phyloP scores from a whole-genome alignment of 92 coral and sea anemone species.

The Palythoa caribaeorum region DNA sequence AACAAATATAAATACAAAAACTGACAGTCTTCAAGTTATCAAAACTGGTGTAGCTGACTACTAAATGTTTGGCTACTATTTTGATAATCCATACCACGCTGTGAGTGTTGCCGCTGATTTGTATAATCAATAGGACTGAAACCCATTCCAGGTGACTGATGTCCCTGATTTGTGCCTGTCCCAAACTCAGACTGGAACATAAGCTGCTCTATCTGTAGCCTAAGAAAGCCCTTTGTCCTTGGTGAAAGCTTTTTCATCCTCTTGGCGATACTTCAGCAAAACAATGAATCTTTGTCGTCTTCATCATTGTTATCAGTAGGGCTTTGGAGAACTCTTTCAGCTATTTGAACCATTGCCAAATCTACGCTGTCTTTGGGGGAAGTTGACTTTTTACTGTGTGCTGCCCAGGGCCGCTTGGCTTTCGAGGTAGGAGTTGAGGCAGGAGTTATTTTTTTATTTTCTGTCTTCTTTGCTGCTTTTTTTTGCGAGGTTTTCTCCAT shows the following conservation, averaged over 20 bases:
- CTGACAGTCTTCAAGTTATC: constrained; percentile 18
- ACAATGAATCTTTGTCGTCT: constrained; percentile 34
- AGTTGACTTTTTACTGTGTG: constrained; percentile 22
- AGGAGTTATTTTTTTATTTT: background rate
- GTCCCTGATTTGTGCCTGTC: constrained; percentile 23
- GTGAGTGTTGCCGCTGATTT: constrained; percentile 1
- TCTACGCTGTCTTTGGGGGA: constrained; percentile 16
- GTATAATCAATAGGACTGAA: constrained; percentile 30
- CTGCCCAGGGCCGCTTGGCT: constrained; percentile 17
- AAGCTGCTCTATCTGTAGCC: constrained; percentile 45
- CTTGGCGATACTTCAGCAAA: constrained; percentile 26
- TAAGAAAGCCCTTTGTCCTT: constrained; percentile 30
- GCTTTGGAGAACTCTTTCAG: constrained; percentile 44
- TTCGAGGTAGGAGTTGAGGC: background rate
- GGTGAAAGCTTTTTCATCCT: constrained; percentile 37
- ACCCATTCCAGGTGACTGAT: constrained; percentile 31
- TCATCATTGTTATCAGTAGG: constrained; percentile 8
- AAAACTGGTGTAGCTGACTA: constrained; percentile 23
- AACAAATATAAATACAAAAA: background rate
- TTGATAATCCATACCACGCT: constrained; percentile 11
- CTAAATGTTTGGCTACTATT: constrained; percentile 17
- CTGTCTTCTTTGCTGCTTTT: too few relatives aligned
- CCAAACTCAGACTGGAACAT: constrained; percentile 41
- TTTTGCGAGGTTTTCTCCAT: background rate
- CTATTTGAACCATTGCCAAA: constrained; percentile 37